Evolutionary conservation across 2,888 invertebrate genomes (phyloP).

Genomic region (Eupithecia subumbrata): DNA sequence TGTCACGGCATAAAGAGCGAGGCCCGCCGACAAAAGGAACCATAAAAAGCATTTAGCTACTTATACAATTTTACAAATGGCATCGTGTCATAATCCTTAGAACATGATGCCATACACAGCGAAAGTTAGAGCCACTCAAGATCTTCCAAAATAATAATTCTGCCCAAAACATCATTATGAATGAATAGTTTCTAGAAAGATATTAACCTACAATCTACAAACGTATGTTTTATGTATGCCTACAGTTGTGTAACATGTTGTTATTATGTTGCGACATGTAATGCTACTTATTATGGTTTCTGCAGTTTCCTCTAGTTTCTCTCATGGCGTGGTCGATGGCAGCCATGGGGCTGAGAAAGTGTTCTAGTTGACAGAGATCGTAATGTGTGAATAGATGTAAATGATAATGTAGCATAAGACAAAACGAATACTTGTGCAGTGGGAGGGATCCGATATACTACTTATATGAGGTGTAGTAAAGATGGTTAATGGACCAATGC

Average conservation of each 20-base stretch:
- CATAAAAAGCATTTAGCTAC: slow-evolving; percentile 2
- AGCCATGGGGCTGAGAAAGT: slow-evolving; percentile 41
- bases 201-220: slow-evolving; percentile 7
- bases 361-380: slow-evolving; percentile 41
- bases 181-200: slow-evolving; percentile 5
- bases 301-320: slow-evolving; percentile 33
- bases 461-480: background rate
- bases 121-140: background rate
- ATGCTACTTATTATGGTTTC: slow-evolving; percentile 31
- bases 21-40: background rate
- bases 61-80: background rate
- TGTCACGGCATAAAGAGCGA: background rate
- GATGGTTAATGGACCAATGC: background rate
- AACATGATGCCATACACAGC: background rate
- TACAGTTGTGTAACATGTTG: slow-evolving; percentile 12
- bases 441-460: background rate
- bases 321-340: slow-evolving; percentile 11
- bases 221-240: background rate
- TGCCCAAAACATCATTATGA: slow-evolving; percentile 6
- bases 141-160: slow-evolving; percentile 3
- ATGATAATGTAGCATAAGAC: background rate
- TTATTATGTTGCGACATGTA: slow-evolving; percentile 18
- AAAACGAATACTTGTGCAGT: background rate
- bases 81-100: slow-evolving; percentile 4
- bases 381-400: background rate